Percentiles rank a stretch among this genome's conserved stretches.
These are phyloP conservation scores for Palythoa grandiflora DNA, from an alignment of 92 coral and sea anemone genomes.

Conservation along the genomic window DNA sequence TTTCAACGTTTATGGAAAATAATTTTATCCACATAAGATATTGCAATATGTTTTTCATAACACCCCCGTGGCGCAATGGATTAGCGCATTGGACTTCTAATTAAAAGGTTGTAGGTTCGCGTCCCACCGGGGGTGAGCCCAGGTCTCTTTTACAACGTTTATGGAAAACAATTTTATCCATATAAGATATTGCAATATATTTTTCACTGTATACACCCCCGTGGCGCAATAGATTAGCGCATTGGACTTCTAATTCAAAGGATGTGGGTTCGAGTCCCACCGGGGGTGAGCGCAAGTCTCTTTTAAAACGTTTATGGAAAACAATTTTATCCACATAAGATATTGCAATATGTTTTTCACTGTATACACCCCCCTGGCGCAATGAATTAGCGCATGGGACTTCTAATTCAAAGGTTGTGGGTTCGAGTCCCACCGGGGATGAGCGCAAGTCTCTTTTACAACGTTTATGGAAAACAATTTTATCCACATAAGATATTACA, in stretches of 20 bases:
- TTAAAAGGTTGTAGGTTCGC: constrained; percentile 99
- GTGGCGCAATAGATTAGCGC: constrained; percentile 98
- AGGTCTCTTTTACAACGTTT: too few relatives aligned
- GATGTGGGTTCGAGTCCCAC: constrained; percentile 79
- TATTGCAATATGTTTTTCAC: too few relatives aligned
- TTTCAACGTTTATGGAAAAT: too few relatives aligned
- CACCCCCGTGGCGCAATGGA: constrained; percentile 99
- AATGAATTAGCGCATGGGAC: constrained; percentile 98
- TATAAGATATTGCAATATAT: too few relatives aligned
- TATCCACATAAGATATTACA: too few relatives aligned
- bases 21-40: too few relatives aligned
- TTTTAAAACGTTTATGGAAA: too few relatives aligned
- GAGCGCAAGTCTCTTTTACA: background rate
- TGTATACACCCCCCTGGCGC: constrained; percentile 79
- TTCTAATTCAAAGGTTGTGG: constrained; percentile 99
- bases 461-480: too few relatives aligned
- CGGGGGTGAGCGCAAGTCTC: too few relatives aligned
- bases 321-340: too few relatives aligned
- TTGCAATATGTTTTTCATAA: too few relatives aligned
- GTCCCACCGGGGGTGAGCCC: constrained; percentile 99
- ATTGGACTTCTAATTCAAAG: constrained; percentile 99
- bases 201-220: constrained; percentile 63
- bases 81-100: constrained; percentile 98
- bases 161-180: too few relatives aligned
- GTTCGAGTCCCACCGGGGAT: constrained; percentile 99